Percentiles rank a stretch among this genome's conserved stretches.
Conservation (phyloP, 2,797 vertebrate genomes). For the Phrynocephalus guinanensis region DNA sequence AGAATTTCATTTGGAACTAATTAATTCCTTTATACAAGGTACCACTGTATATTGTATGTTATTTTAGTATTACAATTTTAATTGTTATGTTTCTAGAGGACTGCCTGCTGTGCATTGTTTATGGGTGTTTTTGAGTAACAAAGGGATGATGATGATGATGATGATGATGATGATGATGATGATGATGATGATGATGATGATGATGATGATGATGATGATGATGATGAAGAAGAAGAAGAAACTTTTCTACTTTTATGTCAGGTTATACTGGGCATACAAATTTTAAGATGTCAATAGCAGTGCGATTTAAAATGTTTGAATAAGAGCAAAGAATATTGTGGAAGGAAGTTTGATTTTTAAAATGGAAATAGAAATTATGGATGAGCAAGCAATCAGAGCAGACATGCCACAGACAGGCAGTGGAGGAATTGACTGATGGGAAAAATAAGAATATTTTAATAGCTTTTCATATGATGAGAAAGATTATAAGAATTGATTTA, state of each 20-base stretch:
- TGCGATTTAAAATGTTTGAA: neutral
- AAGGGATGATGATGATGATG: neutral
- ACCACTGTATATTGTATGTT: neutral
- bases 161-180: too few relatives aligned
- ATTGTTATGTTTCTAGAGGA: neutral
- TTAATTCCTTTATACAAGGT: too few relatives aligned
- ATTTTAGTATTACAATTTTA: neutral
- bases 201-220: too few relatives aligned
- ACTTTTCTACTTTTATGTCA: neutral
- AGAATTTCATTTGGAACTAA: too few relatives aligned
- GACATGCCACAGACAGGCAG: neutral
- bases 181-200: too few relatives aligned
- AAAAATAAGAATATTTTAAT: constrained; percentile 14
- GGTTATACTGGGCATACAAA: neutral
- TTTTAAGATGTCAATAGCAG: constrained; percentile 9
- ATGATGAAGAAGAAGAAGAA: too few relatives aligned
- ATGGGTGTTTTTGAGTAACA: neutral
- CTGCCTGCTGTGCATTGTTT: too few relatives aligned
- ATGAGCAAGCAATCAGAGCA: neutral
- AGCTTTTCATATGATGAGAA: constrained; percentile 26
- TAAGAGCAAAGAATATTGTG: constrained; percentile 11
- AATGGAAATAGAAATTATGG: neutral
- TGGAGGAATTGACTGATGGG: neutral
- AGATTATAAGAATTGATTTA: constrained; percentile 33
- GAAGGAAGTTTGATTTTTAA: neutral